These are phyloP conservation scores for Peromyscus eremicus DNA, from an alignment of 2,797 vertebrate species.

Conservation along the genomic window DNA sequence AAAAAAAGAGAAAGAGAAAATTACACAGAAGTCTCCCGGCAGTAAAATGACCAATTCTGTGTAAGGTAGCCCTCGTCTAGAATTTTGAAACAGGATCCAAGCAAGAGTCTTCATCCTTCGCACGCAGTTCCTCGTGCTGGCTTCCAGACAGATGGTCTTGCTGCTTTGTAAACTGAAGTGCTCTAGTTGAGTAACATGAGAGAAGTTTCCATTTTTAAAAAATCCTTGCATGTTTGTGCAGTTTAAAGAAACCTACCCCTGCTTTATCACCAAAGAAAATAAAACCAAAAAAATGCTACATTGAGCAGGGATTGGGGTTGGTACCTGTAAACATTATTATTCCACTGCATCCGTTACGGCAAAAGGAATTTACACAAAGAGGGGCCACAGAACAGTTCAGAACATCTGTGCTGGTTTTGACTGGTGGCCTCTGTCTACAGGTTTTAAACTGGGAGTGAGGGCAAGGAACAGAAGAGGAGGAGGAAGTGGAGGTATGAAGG, in stretches of 20 bases:
- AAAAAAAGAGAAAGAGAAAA: slow-evolving; percentile 60
- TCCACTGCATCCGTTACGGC: slow-evolving; percentile 92
- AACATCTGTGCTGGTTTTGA: slow-evolving; percentile 92
- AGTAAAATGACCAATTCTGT: slow-evolving; percentile 80
- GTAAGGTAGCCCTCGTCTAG: slow-evolving; percentile 88
- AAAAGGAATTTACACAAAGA: slow-evolving; percentile 89
- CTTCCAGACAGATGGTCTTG: slow-evolving; percentile 88
- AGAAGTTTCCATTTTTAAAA: slow-evolving; percentile 88
- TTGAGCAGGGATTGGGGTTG: slow-evolving; percentile 90
- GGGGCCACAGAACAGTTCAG: slow-evolving; percentile 92
- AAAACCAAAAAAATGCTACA: slow-evolving; percentile 90
- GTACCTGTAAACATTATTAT: slow-evolving; percentile 96
- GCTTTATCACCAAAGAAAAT: slow-evolving; percentile 83
- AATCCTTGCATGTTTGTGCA: slow-evolving; percentile 90
- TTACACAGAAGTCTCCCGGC: slow-evolving; percentile 83
- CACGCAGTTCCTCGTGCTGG: slow-evolving; percentile 86
- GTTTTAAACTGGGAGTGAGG: slow-evolving; percentile 83
- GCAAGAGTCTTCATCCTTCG: slow-evolving; percentile 82
- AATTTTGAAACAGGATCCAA: slow-evolving; percentile 83
- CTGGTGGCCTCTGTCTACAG: slow-evolving; percentile 88
- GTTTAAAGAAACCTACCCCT: slow-evolving; percentile 91
- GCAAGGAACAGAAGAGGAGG: slow-evolving; percentile 58
- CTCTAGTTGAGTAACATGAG: slow-evolving; percentile 90
- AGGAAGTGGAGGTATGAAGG: slow-evolving; percentile 54
- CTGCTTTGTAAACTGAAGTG: slow-evolving; percentile 90